These are phyloP conservation scores for Ormyrus nitidulus DNA, from an alignment of 2,888 invertebrate genomes.

Conservation along the genomic window DNA sequence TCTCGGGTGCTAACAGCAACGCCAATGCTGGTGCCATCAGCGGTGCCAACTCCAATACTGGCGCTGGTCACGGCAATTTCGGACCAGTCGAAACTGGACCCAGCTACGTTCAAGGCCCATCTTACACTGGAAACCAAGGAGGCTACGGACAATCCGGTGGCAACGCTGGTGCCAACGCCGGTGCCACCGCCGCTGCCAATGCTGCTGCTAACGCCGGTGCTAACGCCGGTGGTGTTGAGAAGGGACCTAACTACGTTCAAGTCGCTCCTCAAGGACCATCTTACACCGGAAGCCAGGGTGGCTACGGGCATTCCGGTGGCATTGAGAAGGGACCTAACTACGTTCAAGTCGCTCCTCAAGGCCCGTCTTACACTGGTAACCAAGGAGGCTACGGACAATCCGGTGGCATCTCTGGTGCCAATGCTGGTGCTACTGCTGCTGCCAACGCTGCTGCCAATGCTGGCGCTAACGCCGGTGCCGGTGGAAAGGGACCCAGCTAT, in stretches of 20 bases:
- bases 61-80: neutral
- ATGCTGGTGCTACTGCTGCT: constrained; percentile 3
- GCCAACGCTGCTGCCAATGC: neutral
- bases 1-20: too few relatives aligned
- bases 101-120: neutral
- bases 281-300: neutral
- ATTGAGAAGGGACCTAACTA: neutral
- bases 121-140: neutral
- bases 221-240: neutral
- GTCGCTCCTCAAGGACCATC: too few relatives aligned
- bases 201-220: constrained; percentile 15
- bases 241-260: too few relatives aligned
- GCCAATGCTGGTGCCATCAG: neutral
- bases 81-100: neutral
- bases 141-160: neutral
- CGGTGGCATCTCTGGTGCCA: neutral
- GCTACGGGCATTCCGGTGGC: neutral
- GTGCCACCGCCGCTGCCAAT: neutral
- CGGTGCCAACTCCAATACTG: neutral
- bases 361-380: neutral
- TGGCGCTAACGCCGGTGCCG: neutral
- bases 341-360: too few relatives aligned
- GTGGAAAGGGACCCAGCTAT: neutral
- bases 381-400: neutral
- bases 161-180: neutral